Percentiles rank a stretch among this genome's conserved stretches.
phyloP scores from a whole-genome alignment of 2,888 invertebrate species.

The Lumbricus terrestris region DNA sequence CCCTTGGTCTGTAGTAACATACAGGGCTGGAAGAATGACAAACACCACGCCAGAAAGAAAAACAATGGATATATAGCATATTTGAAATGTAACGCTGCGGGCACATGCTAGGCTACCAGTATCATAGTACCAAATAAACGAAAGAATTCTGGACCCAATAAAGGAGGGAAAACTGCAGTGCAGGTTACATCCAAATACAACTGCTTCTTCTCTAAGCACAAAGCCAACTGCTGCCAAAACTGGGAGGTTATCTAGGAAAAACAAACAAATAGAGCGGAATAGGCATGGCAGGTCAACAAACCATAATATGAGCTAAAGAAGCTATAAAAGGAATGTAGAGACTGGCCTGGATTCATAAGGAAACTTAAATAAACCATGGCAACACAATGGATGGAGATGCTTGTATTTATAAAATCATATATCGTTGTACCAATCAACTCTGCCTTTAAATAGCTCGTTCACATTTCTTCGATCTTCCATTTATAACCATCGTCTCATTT shows the following conservation, averaged over 20 bases:
- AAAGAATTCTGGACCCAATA: background rate
- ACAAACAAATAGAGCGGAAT: background rate
- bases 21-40: background rate
- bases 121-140: constrained; percentile 3
- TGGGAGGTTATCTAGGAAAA: background rate
- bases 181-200: background rate
- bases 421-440: background rate
- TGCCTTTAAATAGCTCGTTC: background rate
- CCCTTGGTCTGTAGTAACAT: background rate
- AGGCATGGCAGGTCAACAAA: background rate
- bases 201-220: background rate
- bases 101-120: background rate
- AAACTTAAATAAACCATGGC: background rate
- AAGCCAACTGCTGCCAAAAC: background rate
- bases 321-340: background rate
- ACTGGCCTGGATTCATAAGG: background rate
- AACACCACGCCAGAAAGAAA: background rate
- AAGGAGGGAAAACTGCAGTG: background rate
- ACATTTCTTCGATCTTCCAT: background rate
- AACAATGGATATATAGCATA: background rate
- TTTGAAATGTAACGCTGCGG: constrained; percentile 3
- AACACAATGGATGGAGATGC: background rate
- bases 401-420: background rate
- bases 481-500: background rate
- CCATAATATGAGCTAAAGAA: background rate